Percentiles rank a stretch among this genome's conserved stretches.
phyloP scores from a whole-genome alignment of 2,797 vertebrate species.

The Pristis pectinata region DNA sequence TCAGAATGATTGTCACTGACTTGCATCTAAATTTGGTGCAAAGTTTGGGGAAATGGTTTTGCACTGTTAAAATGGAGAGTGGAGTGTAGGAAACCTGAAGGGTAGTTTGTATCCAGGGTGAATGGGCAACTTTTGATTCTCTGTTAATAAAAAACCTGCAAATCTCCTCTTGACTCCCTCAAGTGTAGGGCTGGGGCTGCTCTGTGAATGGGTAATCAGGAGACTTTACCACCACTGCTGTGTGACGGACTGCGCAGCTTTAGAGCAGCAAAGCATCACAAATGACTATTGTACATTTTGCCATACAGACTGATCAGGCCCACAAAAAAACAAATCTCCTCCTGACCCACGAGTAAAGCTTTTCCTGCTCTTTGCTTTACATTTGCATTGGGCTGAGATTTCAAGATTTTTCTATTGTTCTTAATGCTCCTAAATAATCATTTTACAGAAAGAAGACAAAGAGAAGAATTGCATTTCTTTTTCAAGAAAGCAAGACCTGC shows the following conservation, averaged over 20 bases:
- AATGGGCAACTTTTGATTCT: background rate
- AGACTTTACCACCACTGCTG: background rate
- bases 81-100: background rate
- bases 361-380: background rate
- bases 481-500: background rate
- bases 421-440: background rate
- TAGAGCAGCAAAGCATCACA: too few relatives aligned
- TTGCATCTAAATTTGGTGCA: background rate
- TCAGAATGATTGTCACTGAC: background rate
- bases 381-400: background rate
- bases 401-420: background rate
- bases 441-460: background rate
- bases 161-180: background rate
- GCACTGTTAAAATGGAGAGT: background rate
- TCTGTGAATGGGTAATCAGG: background rate
- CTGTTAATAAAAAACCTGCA: background rate
- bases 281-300: background rate
- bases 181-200: background rate
- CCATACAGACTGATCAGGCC: background rate
- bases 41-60: background rate
- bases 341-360: background rate
- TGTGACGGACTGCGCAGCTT: background rate
- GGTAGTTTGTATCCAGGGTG: background rate
- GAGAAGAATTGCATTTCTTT: background rate
- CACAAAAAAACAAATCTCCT: background rate